Evolutionary conservation across 2,888 invertebrate genomes (phyloP).

Genomic region (Dione juno): DNA sequence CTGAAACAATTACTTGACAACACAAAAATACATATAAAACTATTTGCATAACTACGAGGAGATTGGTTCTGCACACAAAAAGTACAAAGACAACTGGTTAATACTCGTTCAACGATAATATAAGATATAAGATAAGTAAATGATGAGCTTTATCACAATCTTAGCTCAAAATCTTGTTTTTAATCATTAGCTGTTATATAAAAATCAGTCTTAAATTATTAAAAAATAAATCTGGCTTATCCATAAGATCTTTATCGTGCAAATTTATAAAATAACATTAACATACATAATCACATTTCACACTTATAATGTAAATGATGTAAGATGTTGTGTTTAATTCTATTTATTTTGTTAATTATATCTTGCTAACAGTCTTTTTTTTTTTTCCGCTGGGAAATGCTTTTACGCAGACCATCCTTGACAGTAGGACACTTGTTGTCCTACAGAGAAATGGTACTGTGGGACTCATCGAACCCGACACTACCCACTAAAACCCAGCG

Average conservation of each 20-base stretch:
- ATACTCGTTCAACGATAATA: conserved; percentile 2
- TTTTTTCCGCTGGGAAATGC: no score
- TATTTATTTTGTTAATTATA: no score
- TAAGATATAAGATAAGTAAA: conserved; percentile 9
- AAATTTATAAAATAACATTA: neutral
- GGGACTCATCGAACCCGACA: no score
- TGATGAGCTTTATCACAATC: conserved; percentile 13
- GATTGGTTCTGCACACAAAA: neutral
- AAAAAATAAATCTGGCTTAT: neutral
- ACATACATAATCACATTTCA: neutral
- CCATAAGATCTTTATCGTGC: neutral
- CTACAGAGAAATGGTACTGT: no score
- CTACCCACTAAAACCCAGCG: no score
- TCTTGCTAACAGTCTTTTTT: no score
- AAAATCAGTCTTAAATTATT: neutral
- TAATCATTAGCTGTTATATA: neutral
- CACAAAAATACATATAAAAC: neutral
- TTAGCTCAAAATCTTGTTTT: neutral
- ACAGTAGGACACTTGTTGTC: no score
- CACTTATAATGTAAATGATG: neutral
- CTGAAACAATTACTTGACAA: neutral
- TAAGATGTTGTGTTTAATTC: no score
- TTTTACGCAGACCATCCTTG: no score
- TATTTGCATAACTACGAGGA: neutral
- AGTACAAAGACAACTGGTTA: neutral